A percentile compares a stretch with the other conserved stretches of the same genome.
These are phyloP conservation scores for Rhinella marina DNA, from an alignment of 2,797 vertebrate genomes.

Conservation along the genomic window DNA sequence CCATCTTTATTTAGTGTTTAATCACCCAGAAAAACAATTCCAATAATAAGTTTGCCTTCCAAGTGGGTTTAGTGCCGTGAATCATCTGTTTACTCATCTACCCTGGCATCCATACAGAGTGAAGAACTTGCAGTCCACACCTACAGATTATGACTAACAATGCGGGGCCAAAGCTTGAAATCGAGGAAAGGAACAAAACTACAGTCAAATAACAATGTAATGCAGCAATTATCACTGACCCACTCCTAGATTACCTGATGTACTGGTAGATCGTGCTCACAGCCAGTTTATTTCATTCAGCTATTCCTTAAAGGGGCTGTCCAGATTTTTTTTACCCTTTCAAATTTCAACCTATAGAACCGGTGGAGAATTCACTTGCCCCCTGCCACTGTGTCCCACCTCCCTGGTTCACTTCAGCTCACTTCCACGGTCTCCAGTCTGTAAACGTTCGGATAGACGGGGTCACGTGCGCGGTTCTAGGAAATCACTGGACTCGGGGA, in stretches of 20 bases:
- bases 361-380: no score
- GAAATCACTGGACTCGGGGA: no score
- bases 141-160: background rate
- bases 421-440: no score
- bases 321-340: no score
- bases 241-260: background rate
- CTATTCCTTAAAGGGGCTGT: no score
- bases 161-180: background rate
- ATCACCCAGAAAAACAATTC: background rate
- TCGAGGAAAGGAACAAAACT: background rate
- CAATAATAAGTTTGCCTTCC: conserved; percentile 1
- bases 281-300: no score
- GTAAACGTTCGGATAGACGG: no score
- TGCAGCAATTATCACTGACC: background rate
- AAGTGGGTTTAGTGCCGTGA: conserved; percentile 40
- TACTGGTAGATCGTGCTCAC: no score
- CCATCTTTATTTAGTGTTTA: background rate
- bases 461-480: no score
- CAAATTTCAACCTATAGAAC: no score
- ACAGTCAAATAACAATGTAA: background rate
- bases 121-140: conserved; percentile 25
- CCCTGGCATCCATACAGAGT: background rate
- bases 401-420: no score
- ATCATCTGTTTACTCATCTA: conserved; percentile 54
- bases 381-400: no score